These are phyloP conservation scores for Diadegma fenestrale DNA, from an alignment of 2,888 invertebrate species.

Conservation along the genomic window DNA sequence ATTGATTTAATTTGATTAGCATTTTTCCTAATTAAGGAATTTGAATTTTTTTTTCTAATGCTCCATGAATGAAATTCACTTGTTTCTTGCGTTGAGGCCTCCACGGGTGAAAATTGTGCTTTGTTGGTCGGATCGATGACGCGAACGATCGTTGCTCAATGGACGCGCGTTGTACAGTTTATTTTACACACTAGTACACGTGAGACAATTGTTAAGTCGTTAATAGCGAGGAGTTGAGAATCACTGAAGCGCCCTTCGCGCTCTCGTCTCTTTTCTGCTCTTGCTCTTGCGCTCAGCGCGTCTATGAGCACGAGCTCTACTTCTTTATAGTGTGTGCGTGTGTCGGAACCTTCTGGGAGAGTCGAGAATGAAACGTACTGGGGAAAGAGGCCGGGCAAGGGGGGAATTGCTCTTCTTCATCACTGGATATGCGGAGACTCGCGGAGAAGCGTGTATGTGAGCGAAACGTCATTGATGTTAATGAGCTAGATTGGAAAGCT, in stretches of 20 bases:
- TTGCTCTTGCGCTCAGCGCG: background rate
- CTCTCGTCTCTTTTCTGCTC: background rate
- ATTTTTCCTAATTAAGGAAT: background rate
- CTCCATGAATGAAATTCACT: background rate
- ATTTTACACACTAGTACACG: background rate
- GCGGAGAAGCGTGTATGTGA: conserved; percentile 21
- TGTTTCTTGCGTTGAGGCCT: background rate
- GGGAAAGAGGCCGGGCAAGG: conserved; percentile 14
- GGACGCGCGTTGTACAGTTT: background rate
- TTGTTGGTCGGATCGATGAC: background rate
- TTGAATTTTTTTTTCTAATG: background rate
- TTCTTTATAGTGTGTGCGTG: background rate
- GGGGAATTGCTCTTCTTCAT: conserved; percentile 9
- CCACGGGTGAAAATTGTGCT: background rate
- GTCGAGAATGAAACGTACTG: conserved; percentile 18
- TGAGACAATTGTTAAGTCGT: conserved; percentile 8
- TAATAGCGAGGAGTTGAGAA: conserved; percentile 6
- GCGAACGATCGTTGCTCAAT: background rate
- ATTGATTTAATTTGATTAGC: background rate
- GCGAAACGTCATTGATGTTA: conserved; percentile 80
- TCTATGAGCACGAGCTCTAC: background rate
- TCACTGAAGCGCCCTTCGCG: background rate
- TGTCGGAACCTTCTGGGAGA: background rate
- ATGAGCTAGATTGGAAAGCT: conserved; percentile 82
- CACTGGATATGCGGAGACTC: conserved; percentile 17